Evolutionary conservation across 2,113 vertebrate species (phyloP), one percentile per base, ranked within the genome.

Genomic region (Mobula hypostoma): DNA sequence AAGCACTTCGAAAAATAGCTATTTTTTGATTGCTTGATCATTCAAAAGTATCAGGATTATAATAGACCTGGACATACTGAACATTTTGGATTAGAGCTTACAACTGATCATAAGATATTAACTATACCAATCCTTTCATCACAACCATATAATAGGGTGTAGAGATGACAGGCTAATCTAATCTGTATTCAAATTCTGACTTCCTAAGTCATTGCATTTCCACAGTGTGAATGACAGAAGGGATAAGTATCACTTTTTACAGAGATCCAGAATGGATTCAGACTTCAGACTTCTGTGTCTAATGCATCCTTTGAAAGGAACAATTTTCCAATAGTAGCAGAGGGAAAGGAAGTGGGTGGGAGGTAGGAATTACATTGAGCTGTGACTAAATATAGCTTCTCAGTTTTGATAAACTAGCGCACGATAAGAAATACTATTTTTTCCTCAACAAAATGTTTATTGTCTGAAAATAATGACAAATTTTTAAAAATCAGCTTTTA

Each of bases 121-220:
- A 88, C 29, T 63, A 14, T 66, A 58, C 58, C 82, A 88, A 88
- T 88, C 85, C 85, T 88, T 27, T 88, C 63, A 88, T 88, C 58
- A 88, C 58, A 88, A 58, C 85, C n/a, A 66, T 61, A 66, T 88
- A 66, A 63, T 29, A 88, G 4, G 11, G 15, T 88, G 29, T 88
- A 66, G 58, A 88, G 29, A 63, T 32, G 85, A 32, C 85, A 88
- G 85, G 63, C 58, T 66, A 88, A 66, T 88, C 85, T 88, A 29
- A 88, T 88, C 32, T 66, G 58, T 88, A 88, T 88, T 88, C 58
- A 88, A 66, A 63, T 88, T 85, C 85, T 63, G 61, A n/a, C 58
- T 88, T 66, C 58, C 85, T 66, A 88, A 88, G 15, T 88, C 85
- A 66, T 88, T 88, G 85, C 29, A 88, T 66, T 88, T 32, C 58